Evolutionary conservation across 2,797 vertebrate genomes (phyloP), one percentile per base, ranked within the genome.

Genomic region (Myotis myotis): DNA sequence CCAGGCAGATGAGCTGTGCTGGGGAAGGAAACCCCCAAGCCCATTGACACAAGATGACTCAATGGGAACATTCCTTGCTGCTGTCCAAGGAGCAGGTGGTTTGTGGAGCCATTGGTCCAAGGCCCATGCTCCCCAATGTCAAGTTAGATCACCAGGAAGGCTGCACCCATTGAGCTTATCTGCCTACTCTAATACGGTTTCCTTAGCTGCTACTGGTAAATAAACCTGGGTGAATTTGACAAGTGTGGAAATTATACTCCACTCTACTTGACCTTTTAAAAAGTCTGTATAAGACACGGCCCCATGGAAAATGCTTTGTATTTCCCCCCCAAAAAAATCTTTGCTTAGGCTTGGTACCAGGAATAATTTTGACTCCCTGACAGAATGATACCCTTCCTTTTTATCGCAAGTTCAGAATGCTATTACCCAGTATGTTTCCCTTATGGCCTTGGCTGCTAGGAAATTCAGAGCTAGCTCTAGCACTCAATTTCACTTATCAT

Each of bases 381-480:
- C 84, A 89, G 93, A 95, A 93, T 71, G 49, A 74, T 51, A 36
- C 6, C 9, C 25, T 87, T 94, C 41, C 36, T 82, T 87, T 87
- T 57, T 28, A 57, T 93, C 30, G 80, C 25, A 72, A 81, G 64
- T 85, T 87, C 41, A 92, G 68, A 94, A 30, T 82, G 62, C 62
- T 93, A 8, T 92, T 93, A 66, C 6, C 41, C 38, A 74, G n/a
- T 22, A n/a, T 88, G 64, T 76, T 95, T 96, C 79, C 86, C 47
- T 93, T 76, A 83, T 86, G 66, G 36, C 36, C 19, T 92, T 80
- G 28, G 30, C 89, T 96, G 75, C 85, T 86, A 91, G 89, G 80
- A 91, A 88, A 92, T 66, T 96, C 83, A 66, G 17, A 82, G 44
- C 19, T 57, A 76, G 94, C 38, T 71, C n/a, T 36, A 89, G 9